Evolutionary conservation across 2,113 vertebrate genomes (phyloP).

Genomic region (Calonectris borealis): DNA sequence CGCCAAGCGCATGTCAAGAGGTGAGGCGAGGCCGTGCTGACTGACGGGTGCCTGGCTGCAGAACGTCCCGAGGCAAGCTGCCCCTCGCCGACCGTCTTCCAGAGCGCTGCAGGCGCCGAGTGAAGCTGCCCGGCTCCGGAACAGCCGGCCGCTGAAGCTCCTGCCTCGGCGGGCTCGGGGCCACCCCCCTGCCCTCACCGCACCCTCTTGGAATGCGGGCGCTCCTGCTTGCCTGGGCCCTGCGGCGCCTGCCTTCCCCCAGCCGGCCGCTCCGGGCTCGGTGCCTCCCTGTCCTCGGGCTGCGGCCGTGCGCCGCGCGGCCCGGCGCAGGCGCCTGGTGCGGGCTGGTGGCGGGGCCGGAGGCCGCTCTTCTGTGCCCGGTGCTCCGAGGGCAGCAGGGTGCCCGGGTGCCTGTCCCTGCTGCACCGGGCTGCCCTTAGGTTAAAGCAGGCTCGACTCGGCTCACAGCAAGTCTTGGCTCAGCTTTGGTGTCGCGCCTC

Average conservation of each 20-base stretch:
- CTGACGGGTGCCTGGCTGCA: not conserved
- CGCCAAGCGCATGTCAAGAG: accelerated
- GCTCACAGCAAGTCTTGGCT: not conserved
- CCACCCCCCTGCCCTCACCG: too few relatives aligned
- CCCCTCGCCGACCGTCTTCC: too few relatives aligned
- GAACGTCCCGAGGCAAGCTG: accelerated
- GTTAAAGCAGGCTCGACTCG: not conserved
- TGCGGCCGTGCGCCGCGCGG: not conserved
- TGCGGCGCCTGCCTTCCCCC: not conserved
- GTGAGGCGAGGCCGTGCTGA: not conserved
- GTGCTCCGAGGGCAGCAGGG: not conserved
- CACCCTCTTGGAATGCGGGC: too few relatives aligned
- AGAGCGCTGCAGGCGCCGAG: too few relatives aligned
- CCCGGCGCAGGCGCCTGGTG: not conserved
- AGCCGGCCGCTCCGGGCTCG: not conserved
- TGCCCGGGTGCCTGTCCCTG: too few relatives aligned
- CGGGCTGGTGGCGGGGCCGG: too few relatives aligned
- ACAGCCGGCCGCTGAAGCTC: too few relatives aligned
- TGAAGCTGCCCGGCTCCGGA: not conserved
- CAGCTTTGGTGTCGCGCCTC: not conserved
- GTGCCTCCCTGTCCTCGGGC: not conserved
- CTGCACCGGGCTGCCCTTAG: not conserved
- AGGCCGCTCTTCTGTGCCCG: not conserved
- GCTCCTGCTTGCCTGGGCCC: not conserved
- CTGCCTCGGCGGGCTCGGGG: not conserved